These are phyloP conservation scores for Gallinago paraguaiae DNA, from an alignment of 2,113 vertebrate genomes.

Conservation along the genomic window DNA sequence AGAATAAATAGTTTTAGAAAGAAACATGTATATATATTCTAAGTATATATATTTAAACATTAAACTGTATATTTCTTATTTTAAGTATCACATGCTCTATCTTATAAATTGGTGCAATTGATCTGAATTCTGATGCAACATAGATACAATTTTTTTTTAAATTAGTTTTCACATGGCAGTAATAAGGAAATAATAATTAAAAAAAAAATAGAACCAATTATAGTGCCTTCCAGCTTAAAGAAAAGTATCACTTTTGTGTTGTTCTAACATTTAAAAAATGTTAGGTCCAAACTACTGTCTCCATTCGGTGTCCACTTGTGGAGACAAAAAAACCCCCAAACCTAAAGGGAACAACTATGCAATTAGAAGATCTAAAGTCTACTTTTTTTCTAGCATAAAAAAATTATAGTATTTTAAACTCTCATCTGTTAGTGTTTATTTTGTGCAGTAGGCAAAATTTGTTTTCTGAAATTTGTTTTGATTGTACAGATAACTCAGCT, in stretches of 20 bases:
- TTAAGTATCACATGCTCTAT: not conserved
- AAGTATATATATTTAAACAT: not conserved
- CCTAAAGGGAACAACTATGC: not conserved
- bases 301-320: not conserved
- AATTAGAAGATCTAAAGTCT: not conserved
- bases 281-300: conserved; percentile 20
- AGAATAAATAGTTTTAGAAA: not conserved
- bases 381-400: not conserved
- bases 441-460: not conserved
- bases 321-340: not conserved
- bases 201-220: conserved; percentile 49
- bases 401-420: not conserved
- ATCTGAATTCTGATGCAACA: conserved; percentile 34
- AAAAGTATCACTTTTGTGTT: conserved; percentile 32
- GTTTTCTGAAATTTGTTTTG: conserved; percentile 41
- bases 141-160: not conserved
- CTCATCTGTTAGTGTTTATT: not conserved
- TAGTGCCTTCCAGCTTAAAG: conserved; percentile 49
- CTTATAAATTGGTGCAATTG: conserved; percentile 20
- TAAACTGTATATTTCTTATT: not conserved
- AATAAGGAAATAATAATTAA: conserved; percentile 20
- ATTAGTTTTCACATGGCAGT: conserved; percentile 28
- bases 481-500: conserved; percentile 25
- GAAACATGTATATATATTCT: not conserved
- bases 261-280: conserved; percentile 40